Evolutionary conservation across 1,140 invertebrate species (phyloP), one percentile per base, ranked within the genome.

Genomic region (Ladona fulva): DNA sequence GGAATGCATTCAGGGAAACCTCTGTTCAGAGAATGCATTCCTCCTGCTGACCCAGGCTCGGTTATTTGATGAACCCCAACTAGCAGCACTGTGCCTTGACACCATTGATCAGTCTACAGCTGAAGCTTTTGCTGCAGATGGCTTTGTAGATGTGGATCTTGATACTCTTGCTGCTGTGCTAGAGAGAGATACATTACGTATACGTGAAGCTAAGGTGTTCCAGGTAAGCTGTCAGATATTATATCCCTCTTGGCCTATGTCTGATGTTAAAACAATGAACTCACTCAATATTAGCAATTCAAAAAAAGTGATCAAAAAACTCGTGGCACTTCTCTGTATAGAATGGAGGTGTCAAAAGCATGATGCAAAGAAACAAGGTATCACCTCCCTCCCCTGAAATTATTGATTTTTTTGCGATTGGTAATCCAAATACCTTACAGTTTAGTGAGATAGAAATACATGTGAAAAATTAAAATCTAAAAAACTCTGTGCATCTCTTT

Each of bases 101-200:
- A 92, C 91, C 59, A 96, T 97, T 80, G 95, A 96, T 83, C 94
- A 94, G 83, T 92, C 93, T 82, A 95, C 95, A 5, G 88, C 89
- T 0, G 93, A 95, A 83, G 92, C 94, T 10, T 83, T 97, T 0
- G 89, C 88, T 81, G 93, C 94, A 19, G 95, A 97, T 84, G 92
- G 92, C 24, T 97, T 97, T 83, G 91, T 92, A 6, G 94, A 97
- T 82, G 94, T 97, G 80, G 94, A 96, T 85, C 87, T 92, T 78
- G 92, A 94, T 74, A 96, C 94, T 0, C 84, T 97, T 37, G 92
- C 90, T 85, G 89, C 89, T 76, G 92, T 97, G 22, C 85, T 97
- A 24, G 90, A 94, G 84, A 89, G 95, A 80, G 94, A 97, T 82
- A 94, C 94, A 1, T 85, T 97, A 0, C 87, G 92, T 25, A 93